Evolutionary conservation across 2,113 vertebrate genomes (phyloP).

Genomic region (Lophura nycthemera): DNA sequence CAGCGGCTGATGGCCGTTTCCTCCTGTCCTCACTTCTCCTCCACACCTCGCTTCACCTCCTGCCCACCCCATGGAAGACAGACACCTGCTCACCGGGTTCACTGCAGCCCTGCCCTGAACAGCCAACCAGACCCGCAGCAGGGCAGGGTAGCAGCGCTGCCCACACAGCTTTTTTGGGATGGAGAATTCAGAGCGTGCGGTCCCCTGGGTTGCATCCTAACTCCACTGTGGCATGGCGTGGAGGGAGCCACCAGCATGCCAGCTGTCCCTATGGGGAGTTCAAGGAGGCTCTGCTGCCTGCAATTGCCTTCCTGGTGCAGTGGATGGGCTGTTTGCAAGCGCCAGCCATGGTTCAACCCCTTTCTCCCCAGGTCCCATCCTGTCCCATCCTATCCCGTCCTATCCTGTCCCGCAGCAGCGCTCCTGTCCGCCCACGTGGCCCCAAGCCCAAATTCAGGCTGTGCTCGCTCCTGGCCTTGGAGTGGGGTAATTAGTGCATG

Average conservation of each 20-base stretch:
- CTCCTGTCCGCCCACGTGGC: slow-evolving; percentile 10
- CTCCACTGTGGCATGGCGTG: not conserved
- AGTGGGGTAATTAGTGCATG: slow-evolving; percentile 49
- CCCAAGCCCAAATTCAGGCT: slow-evolving; percentile 7
- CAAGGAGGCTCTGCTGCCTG: not conserved
- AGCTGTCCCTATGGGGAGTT: not conserved
- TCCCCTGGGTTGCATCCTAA: not conserved
- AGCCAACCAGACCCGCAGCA: rapidly evolving
- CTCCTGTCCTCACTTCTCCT: not conserved
- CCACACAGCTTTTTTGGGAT: not conserved
- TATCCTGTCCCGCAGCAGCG: not conserved
- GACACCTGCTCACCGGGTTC: rapidly evolving
- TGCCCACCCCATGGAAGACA: not conserved
- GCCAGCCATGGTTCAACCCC: not conserved
- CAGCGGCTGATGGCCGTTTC: not conserved
- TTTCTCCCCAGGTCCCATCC: not conserved
- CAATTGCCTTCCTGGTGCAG: not conserved
- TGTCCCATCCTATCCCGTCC: no score
- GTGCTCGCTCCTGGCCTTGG: slow-evolving; percentile 21
- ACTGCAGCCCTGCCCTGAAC: not conserved
- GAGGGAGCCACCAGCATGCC: not conserved
- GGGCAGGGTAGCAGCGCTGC: not conserved
- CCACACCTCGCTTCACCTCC: rapidly evolving
- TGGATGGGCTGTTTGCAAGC: rapidly evolving
- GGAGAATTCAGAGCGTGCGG: rapidly evolving